phyloP scores from a whole-genome alignment of 2,113 vertebrate species.

The Parotia lawesii region DNA sequence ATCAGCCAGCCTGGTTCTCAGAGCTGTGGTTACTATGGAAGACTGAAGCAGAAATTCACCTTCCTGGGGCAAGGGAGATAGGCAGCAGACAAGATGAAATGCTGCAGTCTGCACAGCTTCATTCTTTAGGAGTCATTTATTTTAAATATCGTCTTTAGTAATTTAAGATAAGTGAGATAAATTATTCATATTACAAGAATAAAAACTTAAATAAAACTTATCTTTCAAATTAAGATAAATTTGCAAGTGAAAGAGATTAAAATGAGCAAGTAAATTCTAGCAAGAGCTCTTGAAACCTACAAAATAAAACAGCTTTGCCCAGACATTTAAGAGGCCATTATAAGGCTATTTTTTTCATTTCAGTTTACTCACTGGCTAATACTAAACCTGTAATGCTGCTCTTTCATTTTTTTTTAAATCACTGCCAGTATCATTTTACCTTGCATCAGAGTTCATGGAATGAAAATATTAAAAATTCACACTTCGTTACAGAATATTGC shows the following conservation, averaged over 20 bases:
- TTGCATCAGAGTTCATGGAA: not conserved
- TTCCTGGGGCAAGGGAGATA: not conserved
- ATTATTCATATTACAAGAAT: not conserved
- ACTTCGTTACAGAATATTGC: not conserved
- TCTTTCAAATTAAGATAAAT: not conserved
- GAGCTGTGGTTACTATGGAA: not conserved
- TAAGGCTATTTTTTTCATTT: not conserved
- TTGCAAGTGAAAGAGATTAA: not conserved
- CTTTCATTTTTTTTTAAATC: not conserved
- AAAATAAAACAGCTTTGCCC: not conserved
- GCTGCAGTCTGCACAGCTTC: not conserved
- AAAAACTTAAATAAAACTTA: not conserved
- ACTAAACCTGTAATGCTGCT: not conserved
- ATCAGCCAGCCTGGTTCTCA: not conserved
- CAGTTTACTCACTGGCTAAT: not conserved
- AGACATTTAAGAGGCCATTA: not conserved
- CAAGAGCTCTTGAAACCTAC: not conserved
- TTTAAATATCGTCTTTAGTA: not conserved
- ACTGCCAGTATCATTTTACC: not conserved
- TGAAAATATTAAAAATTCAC: not conserved
- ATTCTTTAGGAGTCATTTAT: not conserved
- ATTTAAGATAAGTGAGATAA: not conserved
- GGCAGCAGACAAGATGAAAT: not conserved
- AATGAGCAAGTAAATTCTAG: not conserved
- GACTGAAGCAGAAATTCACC: not conserved